Evolutionary conservation across 2,888 invertebrate species (phyloP), one percentile per base, ranked within the genome.

Genomic region (Nebria brevicollis): DNA sequence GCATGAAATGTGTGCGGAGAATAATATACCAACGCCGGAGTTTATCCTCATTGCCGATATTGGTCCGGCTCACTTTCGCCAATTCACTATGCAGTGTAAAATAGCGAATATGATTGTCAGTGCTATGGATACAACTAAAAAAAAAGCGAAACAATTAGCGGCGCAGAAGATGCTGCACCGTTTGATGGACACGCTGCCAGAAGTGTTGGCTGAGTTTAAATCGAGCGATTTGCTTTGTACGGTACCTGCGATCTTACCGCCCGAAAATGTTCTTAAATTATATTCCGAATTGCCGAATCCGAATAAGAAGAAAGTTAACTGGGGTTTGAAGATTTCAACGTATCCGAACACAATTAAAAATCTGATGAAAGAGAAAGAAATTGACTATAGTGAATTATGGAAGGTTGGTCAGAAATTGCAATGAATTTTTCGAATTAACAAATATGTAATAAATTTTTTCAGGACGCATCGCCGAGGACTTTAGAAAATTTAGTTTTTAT

Each of bases 31-130:
- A 20, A 87, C 86, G 13, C 92, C 92, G 2, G 86, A 87, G 70
- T 94, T 92, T 88, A 85, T 87, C 80, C 90, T 91, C 86, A 90
- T 92, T 82, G 91, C 91, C 15, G 93, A 93, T 87, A 91, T 93
- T 83, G 94, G 94, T 70, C 94, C 94, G 20, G 91, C 94, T 66
- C 94, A 94, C 89, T 90, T 90, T 79, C 91, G 92, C 84, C 89
- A 91, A 83, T 94, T 94, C 87, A 93, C 93, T 0, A 87, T 92
- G 83, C 88, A 91, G 82, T 93, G 92, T 85, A 85, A 86, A 82
- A 89, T 94, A 25, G 91, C 91, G 34, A 89, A 89, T 68, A 91
- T 93, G 86, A 86, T 85, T 7, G 68, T 75, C 7, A 72, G 72
- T 82, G 90, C 89, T 1, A 84, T 85, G 1, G 88, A 88, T 0